Evolutionary conservation across 2,888 invertebrate genomes (phyloP).

Genomic region (Chromoteleia sp.): DNA sequence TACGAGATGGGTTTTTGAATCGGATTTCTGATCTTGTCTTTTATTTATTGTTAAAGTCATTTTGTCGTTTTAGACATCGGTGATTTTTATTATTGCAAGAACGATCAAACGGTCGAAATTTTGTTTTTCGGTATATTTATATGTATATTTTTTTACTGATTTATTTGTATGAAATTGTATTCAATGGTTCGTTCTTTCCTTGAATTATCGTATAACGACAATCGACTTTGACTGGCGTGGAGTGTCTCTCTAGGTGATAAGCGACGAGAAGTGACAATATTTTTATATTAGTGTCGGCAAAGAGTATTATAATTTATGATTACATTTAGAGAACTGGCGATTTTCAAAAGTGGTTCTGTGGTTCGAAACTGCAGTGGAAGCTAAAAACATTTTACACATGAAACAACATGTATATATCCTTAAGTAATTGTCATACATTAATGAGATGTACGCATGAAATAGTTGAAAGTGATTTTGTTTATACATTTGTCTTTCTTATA

Average conservation of each 20-base stretch:
- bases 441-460: too few species aligned
- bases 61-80: conserved; percentile 49
- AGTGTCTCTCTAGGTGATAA: conserved; percentile 66
- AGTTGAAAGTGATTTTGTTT: too few species aligned
- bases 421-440: too few species aligned
- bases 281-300: conserved; percentile 78
- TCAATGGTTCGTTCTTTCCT: not conserved
- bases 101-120: conserved; percentile 17
- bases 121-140: not conserved
- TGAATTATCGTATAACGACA: conserved; percentile 46
- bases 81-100: conserved; percentile 8
- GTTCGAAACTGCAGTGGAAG: too few species aligned
- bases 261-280: conserved; percentile 78
- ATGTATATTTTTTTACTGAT: too few species aligned
- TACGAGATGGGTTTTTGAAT: conserved; percentile 53
- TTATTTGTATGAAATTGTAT: conserved; percentile 1
- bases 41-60: conserved; percentile 67
- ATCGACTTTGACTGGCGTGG: conserved; percentile 48
- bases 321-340: conserved; percentile 72
- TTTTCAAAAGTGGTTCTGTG: too few species aligned
- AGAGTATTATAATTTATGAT: conserved; percentile 81
- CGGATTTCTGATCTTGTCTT: conserved; percentile 44
- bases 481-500: too few species aligned
- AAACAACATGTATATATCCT: too few species aligned
- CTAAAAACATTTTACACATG: too few species aligned